Conservation (phyloP, 1,140 invertebrate species). For the Phymorhynchus buccinoides region DNA sequence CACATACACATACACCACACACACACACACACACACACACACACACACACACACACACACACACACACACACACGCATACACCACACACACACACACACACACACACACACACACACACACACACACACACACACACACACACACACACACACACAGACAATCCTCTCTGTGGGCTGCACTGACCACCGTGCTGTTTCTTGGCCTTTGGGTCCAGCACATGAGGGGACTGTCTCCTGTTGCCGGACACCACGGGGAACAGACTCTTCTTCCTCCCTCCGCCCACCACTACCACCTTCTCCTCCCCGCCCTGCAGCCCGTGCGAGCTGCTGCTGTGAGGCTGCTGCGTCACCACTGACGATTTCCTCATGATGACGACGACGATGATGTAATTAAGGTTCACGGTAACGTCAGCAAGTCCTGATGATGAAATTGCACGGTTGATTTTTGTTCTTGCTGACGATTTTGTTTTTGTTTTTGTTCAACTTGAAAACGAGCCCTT, state of each 20-base stretch:
- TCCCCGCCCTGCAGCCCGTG: neutral
- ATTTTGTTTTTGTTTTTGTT: no score
- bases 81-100: no score
- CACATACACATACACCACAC: no score
- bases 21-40: no score
- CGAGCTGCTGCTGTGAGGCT: neutral
- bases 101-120: neutral
- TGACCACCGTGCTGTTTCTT: neutral
- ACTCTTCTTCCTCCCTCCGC: constrained; percentile 26
- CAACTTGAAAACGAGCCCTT: no score
- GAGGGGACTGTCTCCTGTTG: constrained; percentile 4
- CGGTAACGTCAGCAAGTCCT: neutral
- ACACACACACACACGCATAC: no score
- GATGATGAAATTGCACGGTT: neutral
- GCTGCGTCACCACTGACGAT: neutral
- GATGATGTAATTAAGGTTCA: neutral
- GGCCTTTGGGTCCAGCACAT: neutral
- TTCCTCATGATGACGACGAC: constrained; percentile 11
- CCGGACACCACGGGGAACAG: constrained; percentile 21
- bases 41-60: neutral
- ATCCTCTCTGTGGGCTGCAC: neutral
- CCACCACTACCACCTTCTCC: no score
- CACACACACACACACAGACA: neutral
- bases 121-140: neutral
- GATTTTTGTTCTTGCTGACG: neutral